phyloP scores from a whole-genome alignment of 2,888 invertebrate genomes.

The Shargacucullia verbasci region DNA sequence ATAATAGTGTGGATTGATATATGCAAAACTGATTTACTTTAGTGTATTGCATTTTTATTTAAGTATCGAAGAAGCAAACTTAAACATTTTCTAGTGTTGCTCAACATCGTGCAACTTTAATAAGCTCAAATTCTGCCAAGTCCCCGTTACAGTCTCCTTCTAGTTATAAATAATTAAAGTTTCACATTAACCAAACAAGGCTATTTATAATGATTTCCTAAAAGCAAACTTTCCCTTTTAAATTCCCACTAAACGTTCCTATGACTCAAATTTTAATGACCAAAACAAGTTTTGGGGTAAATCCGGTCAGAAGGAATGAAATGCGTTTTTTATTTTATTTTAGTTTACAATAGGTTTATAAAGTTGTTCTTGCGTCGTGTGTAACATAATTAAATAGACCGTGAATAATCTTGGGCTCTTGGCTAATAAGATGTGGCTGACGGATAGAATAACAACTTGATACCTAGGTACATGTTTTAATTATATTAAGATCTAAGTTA shows the following conservation, averaged over 20 bases:
- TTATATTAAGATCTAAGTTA: slow-evolving; percentile 25
- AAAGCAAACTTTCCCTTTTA: slow-evolving; percentile 4
- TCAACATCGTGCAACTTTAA: no score
- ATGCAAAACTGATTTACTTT: no score
- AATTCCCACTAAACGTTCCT: not conserved
- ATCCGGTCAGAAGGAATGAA: not conserved
- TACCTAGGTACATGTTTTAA: slow-evolving; percentile 25
- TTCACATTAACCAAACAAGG: no score
- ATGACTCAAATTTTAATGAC: not conserved
- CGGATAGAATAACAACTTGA: slow-evolving; percentile 29
- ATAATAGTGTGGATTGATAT: no score
- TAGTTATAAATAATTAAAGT: no score
- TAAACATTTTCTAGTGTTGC: no score
- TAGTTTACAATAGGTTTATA: not conserved
- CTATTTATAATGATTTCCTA: not conserved
- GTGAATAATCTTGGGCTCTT: slow-evolving; percentile 27
- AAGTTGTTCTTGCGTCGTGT: not conserved
- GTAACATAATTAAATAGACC: slow-evolving; percentile 33
- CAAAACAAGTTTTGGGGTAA: slow-evolving; percentile 14
- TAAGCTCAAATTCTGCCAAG: no score
- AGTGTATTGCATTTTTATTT: no score
- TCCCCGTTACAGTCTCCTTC: no score
- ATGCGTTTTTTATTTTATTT: not conserved
- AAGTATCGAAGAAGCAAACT: no score
- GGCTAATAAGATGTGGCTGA: slow-evolving; percentile 28